Base-by-base conservation (phyloP, 2,113 vertebrate species). In the Spheniscus mendiculus region DNA sequence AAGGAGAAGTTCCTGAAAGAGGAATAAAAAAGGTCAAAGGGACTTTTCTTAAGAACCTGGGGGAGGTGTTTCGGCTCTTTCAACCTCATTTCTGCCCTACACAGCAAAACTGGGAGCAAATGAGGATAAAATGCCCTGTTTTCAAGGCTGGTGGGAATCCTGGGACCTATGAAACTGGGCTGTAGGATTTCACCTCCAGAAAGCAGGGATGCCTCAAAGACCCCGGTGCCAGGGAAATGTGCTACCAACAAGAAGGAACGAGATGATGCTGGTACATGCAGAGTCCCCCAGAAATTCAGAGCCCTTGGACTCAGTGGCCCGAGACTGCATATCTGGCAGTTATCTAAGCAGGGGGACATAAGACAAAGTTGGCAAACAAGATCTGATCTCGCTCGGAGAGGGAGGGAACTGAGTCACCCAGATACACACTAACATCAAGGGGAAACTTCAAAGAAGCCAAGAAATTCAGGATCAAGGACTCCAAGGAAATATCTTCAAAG, bases 401-500 rank as follows among this genome's bases (percentile, higher is more conserved):
- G 47, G 66, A 96, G 77, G 55, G 84, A 93, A 67, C 53, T 95
- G 93, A 95, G 93, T 97, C 94, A 96, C 67, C 45, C 87, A 88
- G 78, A 91, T 90, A 82, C 9, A 2, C 52, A 56, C 77, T 63
- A 78, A 96, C 95, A 95, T 97, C 93, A 95, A 91, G 93, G 84
- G 83, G 82, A 97, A 93, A 96, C 96, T 93, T 94, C 97, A 97
- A 97, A 97, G 96, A 89, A 62, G 49, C 87, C 45, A 70, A 94
- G 93, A 96, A 97, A 89, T 88, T 82, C 78, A 80, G 89, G 91
- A 93, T 94, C 89, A 71, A 87, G 94, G 74, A 93, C 94, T 96
- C 89, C 87, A 62, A 96, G 87, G 87, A 95, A 96, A 91, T 62
- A 89, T 89, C 96, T 96, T 97, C 95, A 96, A 96, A 97, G 95